Percentiles rank a stretch among this genome's conserved stretches.
Conservation (phyloP, 2,797 vertebrate species). For the Botia kubotai region DNA sequence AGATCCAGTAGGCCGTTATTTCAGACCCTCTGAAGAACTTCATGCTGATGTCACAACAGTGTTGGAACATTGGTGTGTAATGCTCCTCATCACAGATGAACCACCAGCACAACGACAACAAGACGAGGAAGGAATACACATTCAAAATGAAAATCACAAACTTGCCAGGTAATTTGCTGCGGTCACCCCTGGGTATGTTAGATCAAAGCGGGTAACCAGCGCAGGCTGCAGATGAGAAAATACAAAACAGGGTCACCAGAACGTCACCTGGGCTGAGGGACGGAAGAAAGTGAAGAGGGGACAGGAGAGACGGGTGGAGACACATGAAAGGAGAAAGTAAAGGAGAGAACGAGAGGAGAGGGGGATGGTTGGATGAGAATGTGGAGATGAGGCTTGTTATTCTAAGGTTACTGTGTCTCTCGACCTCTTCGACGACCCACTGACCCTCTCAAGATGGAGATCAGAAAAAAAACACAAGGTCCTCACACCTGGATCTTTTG, state of each 20-base stretch:
- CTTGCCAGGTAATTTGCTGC: conserved; percentile 83
- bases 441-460: not conserved
- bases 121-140: conserved; percentile 34
- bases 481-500: not conserved
- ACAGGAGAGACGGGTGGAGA: conserved; percentile 48
- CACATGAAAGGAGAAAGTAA: conserved; percentile 39
- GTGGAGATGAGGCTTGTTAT: too few species aligned
- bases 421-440: not conserved
- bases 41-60: conserved; percentile 42
- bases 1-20: conserved; percentile 13
- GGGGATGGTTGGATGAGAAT: conserved; percentile 3
- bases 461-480: too few species aligned
- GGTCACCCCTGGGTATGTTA: conserved; percentile 80
- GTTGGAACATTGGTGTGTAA: conserved; percentile 34
- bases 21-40: conserved; percentile 46
- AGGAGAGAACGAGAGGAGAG: not conserved
- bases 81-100: conserved; percentile 27
- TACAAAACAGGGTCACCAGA: conserved; percentile 71
- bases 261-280: conserved; percentile 52
- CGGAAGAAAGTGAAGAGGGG: conserved; percentile 29
- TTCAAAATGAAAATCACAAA: conserved; percentile 64
- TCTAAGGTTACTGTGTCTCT: too few species aligned
- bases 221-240: conserved; percentile 81
- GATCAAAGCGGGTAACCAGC: conserved; percentile 83
- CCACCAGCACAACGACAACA: conserved; percentile 39